These are phyloP conservation scores for Pachycephus smyrnensis DNA, from an alignment of 2,888 invertebrate genomes.

Conservation along the genomic window DNA sequence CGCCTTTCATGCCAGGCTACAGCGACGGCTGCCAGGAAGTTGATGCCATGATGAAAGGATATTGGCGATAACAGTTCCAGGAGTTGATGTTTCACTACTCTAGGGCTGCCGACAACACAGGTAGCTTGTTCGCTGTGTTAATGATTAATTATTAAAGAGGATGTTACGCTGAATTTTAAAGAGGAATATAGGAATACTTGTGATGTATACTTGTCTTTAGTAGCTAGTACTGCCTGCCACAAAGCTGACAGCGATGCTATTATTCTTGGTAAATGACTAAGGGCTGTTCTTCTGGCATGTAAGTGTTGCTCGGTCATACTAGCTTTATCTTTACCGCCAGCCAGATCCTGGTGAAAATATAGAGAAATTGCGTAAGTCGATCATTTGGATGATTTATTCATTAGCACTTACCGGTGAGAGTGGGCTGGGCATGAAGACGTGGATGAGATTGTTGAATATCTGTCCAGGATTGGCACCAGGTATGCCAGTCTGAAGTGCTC, in stretches of 20 bases:
- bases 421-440: conserved; percentile 80
- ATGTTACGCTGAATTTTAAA: background rate
- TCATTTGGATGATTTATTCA: background rate
- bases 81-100: conserved; percentile 82
- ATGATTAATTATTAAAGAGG: background rate
- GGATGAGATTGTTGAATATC: conserved; percentile 83
- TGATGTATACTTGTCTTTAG: conserved; percentile 68
- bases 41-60: conserved; percentile 83
- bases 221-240: conserved; percentile 78
- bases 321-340: conserved; percentile 57
- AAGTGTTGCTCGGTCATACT: conserved; percentile 66
- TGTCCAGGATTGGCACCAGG: conserved; percentile 76
- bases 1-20: conserved; percentile 86
- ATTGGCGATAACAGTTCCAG: conserved; percentile 87
- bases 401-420: conserved; percentile 61
- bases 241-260: conserved; percentile 82
- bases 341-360: conserved; percentile 52
- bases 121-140: conserved; percentile 68
- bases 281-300: conserved; percentile 78
- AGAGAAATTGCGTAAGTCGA: conserved; percentile 1
- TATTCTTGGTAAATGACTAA: conserved; percentile 84
- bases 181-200: background rate
- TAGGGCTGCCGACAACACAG: conserved; percentile 72
- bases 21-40: conserved; percentile 85
- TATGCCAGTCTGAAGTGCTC: conserved; percentile 69